These are phyloP conservation scores for Ictalurus punctatus DNA, from an alignment of 2,113 vertebrate species.

Conservation along the genomic window DNA sequence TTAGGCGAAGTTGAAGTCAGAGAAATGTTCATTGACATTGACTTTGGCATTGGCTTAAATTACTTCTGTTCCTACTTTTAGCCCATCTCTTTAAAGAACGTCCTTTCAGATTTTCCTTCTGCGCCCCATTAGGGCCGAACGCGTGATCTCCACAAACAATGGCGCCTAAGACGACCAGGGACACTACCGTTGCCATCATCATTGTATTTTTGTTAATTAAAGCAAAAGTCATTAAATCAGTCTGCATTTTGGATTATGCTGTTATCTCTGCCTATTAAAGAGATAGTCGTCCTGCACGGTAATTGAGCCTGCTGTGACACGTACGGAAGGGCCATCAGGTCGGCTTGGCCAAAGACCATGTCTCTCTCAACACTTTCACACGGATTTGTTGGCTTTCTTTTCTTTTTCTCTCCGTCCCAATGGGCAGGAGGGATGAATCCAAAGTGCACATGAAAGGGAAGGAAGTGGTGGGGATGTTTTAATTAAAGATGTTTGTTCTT, in stretches of 20 bases:
- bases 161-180: slow-evolving; percentile 59
- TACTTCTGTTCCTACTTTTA: slow-evolving; percentile 45
- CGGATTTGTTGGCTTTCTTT: slow-evolving; percentile 19
- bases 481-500: slow-evolving; percentile 79
- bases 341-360: slow-evolving; percentile 42
- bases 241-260: slow-evolving; percentile 72
- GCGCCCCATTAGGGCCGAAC: slow-evolving; percentile 35
- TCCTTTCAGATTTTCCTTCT: slow-evolving; percentile 53
- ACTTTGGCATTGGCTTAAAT: slow-evolving; percentile 50
- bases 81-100: slow-evolving; percentile 45
- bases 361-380: slow-evolving; percentile 57
- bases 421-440: slow-evolving; percentile 58
- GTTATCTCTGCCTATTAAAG: slow-evolving; percentile 68
- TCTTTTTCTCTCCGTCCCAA: slow-evolving; percentile 4
- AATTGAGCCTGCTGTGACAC: slow-evolving; percentile 69
- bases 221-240: slow-evolving; percentile 76
- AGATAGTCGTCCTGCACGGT: slow-evolving; percentile 65
- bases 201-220: slow-evolving; percentile 69
- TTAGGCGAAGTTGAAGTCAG: neutral
- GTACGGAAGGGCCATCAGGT: slow-evolving; percentile 43
- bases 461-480: slow-evolving; percentile 69
- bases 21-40: slow-evolving; percentile 56
- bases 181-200: slow-evolving; percentile 49
- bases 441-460: slow-evolving; percentile 66
- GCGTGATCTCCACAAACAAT: slow-evolving; percentile 61